These are phyloP conservation scores for Folsomia manolachei DNA, from an alignment of 2,888 invertebrate genomes.

Conservation along the genomic window DNA sequence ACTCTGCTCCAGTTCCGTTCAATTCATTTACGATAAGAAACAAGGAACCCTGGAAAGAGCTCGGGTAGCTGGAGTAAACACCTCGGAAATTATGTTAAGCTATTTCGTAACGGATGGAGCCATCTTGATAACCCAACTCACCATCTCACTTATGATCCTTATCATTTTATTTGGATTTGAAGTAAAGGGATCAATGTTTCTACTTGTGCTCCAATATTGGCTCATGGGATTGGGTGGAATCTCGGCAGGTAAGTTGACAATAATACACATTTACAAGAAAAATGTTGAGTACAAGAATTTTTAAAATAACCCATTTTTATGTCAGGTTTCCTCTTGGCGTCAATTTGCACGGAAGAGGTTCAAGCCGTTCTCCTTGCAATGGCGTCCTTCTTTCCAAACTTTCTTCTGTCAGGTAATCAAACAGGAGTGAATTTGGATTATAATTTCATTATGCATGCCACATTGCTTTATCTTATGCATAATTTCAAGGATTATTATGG, in stretches of 20 bases:
- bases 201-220: conserved; percentile 21
- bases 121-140: conserved; percentile 34
- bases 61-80: conserved; percentile 34
- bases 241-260: conserved; percentile 27
- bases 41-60: conserved; percentile 31
- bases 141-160: conserved; percentile 32
- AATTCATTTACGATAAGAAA: conserved; percentile 35
- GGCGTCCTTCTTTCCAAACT: conserved; percentile 38
- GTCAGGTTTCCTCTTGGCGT: conserved; percentile 81
- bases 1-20: conserved; percentile 32
- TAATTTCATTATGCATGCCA: not conserved
- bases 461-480: not conserved
- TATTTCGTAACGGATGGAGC: conserved; percentile 32
- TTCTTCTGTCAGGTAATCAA: conserved; percentile 32
- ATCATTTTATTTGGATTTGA: conserved; percentile 33
- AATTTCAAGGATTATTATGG: conserved; percentile 67
- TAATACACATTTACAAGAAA: not conserved
- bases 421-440: not conserved
- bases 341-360: conserved; percentile 83
- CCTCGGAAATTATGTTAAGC: conserved; percentile 33
- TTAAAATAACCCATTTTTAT: conserved; percentile 28
- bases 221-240: conserved; percentile 32
- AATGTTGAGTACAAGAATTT: no score
- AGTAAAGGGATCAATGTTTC: conserved; percentile 27
- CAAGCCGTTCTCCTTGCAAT: conserved; percentile 73